Evolutionary conservation across 1,140 invertebrate genomes (phyloP), one percentile per base, ranked within the genome.

Genomic region (Heliconius congener): DNA sequence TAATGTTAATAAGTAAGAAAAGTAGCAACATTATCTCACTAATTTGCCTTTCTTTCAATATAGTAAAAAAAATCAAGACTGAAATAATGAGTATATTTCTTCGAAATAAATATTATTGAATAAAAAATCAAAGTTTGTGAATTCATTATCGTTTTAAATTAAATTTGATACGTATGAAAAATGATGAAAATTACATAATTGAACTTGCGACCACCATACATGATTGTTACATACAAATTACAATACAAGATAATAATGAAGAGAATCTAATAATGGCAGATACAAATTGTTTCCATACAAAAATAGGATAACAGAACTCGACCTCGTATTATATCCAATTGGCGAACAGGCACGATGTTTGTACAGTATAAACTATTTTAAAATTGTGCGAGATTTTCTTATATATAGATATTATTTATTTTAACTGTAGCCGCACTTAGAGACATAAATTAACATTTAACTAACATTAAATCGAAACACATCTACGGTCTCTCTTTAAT

Each of bases 311-410:
- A 66, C n/a, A 9, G 19, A 23, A 8, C 34, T 37, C 55, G 19
- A 57, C n/a, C 55, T 57, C n/a, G 55, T 57, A 23, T 57, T 57
- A 23, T 9, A 57, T 57, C 55, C 55, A n/a, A 57, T 27, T 66
- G 60, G 60, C 60, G 27, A 30, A 66, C 27, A 66, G 60, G 60
- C 60, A 66, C 60, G 23, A 30, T 30, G 60, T 66, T 66, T 13
- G 27, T 66, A 66, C 1, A 66, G 27, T 30, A 11, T 66, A 66
- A 66, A 30, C 60, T 66, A 66, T 66, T 66, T 66, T 66, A 66
- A 66, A 66, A 66, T 66, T 66, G 60, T 66, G 60, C 60, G 60
- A 66, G 27, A 66, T 66, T 66, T 66, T 66, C 60, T 66, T 66
- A 66, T 8, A 13, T 66, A 46, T 1, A 46, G 42, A 46, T 46